phyloP scores from a whole-genome alignment of 2,797 vertebrate species.

The Enteromius viviparus region DNA sequence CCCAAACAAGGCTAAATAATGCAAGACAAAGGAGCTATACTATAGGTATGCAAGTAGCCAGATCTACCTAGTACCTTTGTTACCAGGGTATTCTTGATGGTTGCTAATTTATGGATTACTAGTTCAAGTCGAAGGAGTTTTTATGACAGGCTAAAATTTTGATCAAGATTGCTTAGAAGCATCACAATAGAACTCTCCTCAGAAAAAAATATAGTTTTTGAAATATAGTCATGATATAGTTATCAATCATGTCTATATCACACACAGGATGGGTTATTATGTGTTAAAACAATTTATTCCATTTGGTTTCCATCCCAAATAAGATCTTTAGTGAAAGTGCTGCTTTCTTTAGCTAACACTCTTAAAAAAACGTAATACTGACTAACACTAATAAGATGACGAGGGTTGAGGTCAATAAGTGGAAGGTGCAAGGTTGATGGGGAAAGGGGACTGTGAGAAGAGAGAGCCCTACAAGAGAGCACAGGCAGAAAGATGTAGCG shows the following conservation, averaged over 20 bases:
- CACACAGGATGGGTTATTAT: neutral
- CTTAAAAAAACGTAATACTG: neutral
- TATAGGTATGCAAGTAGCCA: neutral
- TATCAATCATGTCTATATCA: neutral
- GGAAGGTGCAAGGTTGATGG: neutral
- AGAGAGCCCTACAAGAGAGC: conserved; percentile 5
- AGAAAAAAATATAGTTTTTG: too few relatives aligned
- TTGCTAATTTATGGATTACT: neutral
- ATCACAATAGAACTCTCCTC: too few relatives aligned
- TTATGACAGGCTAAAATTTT: neutral
- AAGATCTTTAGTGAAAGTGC: neutral
- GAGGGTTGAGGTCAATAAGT: neutral
- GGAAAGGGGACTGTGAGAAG: neutral
- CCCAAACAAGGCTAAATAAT: neutral
- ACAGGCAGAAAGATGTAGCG: conserved; percentile 22
- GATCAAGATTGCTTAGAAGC: too few relatives aligned
- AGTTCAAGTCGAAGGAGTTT: neutral
- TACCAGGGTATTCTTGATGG: neutral
- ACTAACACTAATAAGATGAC: neutral
- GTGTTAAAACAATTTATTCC: neutral
- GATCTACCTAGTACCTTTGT: neutral
- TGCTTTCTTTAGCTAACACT: neutral
- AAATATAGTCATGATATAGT: too few relatives aligned
- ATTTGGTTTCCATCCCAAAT: too few relatives aligned
- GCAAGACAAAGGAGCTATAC: neutral